A percentile compares a stretch with the other conserved stretches of the same genome.
These are phyloP conservation scores for Ivindomyrus marchei DNA, from an alignment of 2,113 vertebrate genomes.

Conservation along the genomic window DNA sequence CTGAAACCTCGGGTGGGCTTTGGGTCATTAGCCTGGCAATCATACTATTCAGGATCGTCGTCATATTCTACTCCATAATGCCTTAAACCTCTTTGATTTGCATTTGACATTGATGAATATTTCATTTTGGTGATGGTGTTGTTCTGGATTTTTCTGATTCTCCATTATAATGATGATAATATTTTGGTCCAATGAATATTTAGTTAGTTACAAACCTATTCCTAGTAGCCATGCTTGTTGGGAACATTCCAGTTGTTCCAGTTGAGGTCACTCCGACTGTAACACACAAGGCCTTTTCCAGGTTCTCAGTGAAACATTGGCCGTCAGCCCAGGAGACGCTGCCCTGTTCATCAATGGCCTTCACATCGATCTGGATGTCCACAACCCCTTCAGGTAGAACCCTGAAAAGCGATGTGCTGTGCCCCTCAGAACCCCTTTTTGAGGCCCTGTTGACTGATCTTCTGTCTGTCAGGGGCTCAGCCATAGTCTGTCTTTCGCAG, in stretches of 20 bases:
- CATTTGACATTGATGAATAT: neutral
- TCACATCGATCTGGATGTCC: slow-evolving; percentile 73
- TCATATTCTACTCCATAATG: neutral
- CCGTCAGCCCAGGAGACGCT: slow-evolving; percentile 80
- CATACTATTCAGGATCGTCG: neutral
- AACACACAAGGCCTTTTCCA: slow-evolving; percentile 47
- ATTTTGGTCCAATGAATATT: neutral
- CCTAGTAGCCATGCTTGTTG: neutral
- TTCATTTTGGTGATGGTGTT: neutral
- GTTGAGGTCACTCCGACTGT: neutral
- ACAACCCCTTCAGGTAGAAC: slow-evolving; percentile 84
- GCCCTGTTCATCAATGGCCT: slow-evolving; percentile 86
- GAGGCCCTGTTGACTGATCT: neutral
- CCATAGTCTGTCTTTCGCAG: slow-evolving; percentile 36
- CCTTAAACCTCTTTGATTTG: neutral
- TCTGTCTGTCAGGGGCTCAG: neutral
- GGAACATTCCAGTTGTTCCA: neutral
- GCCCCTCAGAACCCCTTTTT: neutral
- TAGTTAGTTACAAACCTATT: neutral
- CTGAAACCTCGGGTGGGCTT: neutral
- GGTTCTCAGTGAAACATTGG: slow-evolving; percentile 70
- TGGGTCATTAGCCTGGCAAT: neutral
- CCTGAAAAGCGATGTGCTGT: neutral
- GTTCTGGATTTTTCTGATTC: neutral
- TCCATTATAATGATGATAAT: neutral